Percentiles rank a stretch among this genome's conserved stretches.
Evolutionary conservation across 2,797 vertebrate species (phyloP).

Genomic region (Rhinogobio ventralis): DNA sequence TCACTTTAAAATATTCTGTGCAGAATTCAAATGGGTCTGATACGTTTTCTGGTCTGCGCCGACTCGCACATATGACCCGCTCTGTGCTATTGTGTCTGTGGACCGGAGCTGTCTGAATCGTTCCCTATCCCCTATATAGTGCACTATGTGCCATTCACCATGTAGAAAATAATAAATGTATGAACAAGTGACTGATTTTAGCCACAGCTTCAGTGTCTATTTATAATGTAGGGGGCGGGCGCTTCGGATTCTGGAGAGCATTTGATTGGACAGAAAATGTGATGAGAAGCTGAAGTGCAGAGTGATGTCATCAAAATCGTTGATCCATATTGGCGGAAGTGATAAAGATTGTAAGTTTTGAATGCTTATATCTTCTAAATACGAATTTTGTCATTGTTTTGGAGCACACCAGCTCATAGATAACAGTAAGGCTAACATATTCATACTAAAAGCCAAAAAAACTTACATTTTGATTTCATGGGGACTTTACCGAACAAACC

Average conservation of each 20-base stretch:
- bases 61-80: not conserved
- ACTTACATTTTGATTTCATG: not conserved
- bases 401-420: not conserved
- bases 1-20: no score
- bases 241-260: not conserved
- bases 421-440: not conserved
- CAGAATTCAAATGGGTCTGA: no score
- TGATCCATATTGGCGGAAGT: not conserved
- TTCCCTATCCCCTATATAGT: no score
- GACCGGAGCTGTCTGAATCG: no score
- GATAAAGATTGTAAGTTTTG: not conserved
- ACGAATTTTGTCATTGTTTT: not conserved
- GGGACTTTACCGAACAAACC: not conserved
- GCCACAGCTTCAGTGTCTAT: not conserved
- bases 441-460: not conserved
- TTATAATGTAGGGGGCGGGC: not conserved
- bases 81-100: not conserved
- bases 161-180: no score
- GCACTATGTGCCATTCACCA: no score
- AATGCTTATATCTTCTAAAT: not conserved
- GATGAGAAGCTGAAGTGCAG: not conserved
- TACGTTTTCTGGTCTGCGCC: not conserved
- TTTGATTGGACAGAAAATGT: not conserved
- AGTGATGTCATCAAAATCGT: not conserved
- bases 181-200: no score